Base-by-base conservation (phyloP, 2,797 vertebrate genomes). In the Micrastur ruficollis region DNA sequence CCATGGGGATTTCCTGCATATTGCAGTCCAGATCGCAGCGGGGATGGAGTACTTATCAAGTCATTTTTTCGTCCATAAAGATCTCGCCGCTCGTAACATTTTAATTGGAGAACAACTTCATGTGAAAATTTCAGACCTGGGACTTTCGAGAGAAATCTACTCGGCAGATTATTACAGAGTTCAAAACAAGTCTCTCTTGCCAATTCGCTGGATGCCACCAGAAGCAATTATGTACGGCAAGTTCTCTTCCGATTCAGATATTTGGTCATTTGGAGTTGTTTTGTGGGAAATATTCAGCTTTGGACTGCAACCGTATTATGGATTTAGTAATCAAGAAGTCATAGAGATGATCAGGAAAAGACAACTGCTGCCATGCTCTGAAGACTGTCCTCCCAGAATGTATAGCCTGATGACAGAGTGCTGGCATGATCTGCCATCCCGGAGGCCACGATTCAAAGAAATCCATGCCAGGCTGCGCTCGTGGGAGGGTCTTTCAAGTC, bases 261-360 rank as follows among this genome's bases (percentile, higher is more conserved):
- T 99, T 91, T 99, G 99, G 99, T 99, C 99, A 0, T 99, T 99
- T 16, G 99, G 99, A 8, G 99, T 99, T 11, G 99, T 99, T 72
- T 93, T 99, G 31, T 99, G 99, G 99, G 99, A 99, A 95, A 99
- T 99, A 81, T 99, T 99, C 98, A 99, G 99, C 98, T 99, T 99
- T 19, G 99, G 99, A 71, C 98, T 99, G 59, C 99, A 99, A 97
- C 99, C 99, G 0, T 99, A 99, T 74, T 99, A 99, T 1, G 99
- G 99, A 21, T 99, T 99, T 97, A 99, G 99, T 92, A 99, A 99
- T 97, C 99, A 99, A 97, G 99, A 99, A 96, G 99, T 99, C 95
- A 99, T 99, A 65, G 99, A 99, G 97, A 99, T 99, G 99, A 98
- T 99, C 96, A 98, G 99, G 21, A 99, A 99, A 97, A 98, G 99